Evolutionary conservation across 2,113 vertebrate species (phyloP).

Genomic region (Ceyx cyanopectus): DNA sequence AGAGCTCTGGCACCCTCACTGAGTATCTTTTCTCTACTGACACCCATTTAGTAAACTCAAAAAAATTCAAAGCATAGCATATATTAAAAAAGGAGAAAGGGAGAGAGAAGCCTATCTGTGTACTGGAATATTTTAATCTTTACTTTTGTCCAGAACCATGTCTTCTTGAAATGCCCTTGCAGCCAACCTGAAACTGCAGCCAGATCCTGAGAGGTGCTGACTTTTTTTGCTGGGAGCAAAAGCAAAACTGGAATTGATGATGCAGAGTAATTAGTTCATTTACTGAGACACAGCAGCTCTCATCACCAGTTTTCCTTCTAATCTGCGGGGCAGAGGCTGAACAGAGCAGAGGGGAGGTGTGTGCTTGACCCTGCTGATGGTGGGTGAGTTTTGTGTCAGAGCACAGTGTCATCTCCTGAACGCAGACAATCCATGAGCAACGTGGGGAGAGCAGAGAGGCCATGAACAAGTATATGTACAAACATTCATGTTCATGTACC

Average conservation of each 20-base stretch:
- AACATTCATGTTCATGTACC: no score
- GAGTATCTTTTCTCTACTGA: neutral
- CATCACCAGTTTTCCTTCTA: neutral
- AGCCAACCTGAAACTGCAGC: neutral
- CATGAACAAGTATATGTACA: neutral
- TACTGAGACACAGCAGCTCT: neutral
- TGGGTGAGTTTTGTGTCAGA: neutral
- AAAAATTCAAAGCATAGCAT: neutral
- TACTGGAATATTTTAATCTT: neutral
- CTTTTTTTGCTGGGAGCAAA: neutral
- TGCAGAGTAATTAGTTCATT: neutral
- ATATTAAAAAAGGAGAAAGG: neutral
- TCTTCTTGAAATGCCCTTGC: neutral
- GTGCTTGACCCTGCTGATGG: neutral
- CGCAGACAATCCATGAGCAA: neutral
- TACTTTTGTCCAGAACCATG: neutral
- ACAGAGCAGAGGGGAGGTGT: neutral
- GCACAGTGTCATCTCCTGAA: neutral
- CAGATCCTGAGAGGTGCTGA: neutral
- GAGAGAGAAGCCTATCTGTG: neutral
- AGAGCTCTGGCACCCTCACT: no score
- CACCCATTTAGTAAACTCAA: neutral
- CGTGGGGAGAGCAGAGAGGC: neutral
- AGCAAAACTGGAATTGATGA: neutral
- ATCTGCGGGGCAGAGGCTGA: neutral